Conservation (phyloP, 1,140 invertebrate species). For the Anastrepha obliqua region DNA sequence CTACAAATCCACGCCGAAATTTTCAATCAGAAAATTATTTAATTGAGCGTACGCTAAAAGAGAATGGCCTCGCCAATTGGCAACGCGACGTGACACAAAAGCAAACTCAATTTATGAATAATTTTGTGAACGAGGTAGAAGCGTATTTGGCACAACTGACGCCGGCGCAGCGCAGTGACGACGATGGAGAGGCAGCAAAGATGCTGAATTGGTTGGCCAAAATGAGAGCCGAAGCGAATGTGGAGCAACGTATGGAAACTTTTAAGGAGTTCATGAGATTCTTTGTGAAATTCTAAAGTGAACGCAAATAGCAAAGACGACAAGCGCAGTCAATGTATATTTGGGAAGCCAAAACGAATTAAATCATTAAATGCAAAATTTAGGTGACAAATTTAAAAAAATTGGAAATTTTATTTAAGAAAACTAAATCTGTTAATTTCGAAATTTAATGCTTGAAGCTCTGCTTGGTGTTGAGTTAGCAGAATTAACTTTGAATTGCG, state of each 20-base stretch:
- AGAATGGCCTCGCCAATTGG: background rate
- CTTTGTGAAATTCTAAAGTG: slow-evolving; percentile 23
- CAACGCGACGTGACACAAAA: background rate
- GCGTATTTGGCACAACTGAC: slow-evolving; percentile 2
- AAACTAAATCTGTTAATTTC: too few relatives aligned
- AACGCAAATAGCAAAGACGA: background rate
- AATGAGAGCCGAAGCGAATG: background rate
- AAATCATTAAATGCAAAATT: too few relatives aligned
- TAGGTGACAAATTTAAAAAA: too few relatives aligned
- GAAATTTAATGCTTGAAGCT: too few relatives aligned
- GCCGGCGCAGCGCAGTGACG: background rate
- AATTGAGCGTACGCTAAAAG: slow-evolving; percentile 5
- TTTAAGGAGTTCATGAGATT: slow-evolving; percentile 43
- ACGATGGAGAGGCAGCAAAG: background rate
- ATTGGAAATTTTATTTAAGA: too few relatives aligned
- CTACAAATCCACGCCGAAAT: slow-evolving; percentile 23
- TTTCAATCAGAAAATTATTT: slow-evolving; percentile 20
- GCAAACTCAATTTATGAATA: slow-evolving; percentile 36
- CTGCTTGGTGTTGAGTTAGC: too few relatives aligned
- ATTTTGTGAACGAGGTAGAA: slow-evolving; percentile 1
- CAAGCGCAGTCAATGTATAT: too few relatives aligned
- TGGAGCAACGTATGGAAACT: background rate
- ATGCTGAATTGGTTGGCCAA: slow-evolving; percentile 9
- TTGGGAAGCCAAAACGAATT: too few relatives aligned
- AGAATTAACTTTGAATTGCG: too few relatives aligned